Base-by-base conservation (phyloP, 2,888 invertebrate species). In the Melieria omissa region DNA sequence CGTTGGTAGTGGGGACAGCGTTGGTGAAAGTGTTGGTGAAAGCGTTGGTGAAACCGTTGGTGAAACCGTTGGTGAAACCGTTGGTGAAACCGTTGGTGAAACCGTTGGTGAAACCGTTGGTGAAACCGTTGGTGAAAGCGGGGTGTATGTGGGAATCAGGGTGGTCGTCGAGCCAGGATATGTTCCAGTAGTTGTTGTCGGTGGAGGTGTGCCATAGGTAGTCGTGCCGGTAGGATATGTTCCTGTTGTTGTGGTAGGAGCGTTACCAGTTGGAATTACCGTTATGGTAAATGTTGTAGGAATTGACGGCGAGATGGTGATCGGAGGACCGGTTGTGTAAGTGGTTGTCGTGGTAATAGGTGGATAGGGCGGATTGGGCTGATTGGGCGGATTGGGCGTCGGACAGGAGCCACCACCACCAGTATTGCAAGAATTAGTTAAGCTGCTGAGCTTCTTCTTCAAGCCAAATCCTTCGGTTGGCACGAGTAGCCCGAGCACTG, bases 301-400 rank as follows among this genome's bases (percentile, higher is more conserved):
- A 29, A 29, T 44, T 58, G 66, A 14, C 16, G 66, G 55, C n/a
- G 5, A 5, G 16, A 63, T 46, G 6, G 63, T 63, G 7, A 64
- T 58, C 12, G 49, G 9, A 10, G 52, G 52, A 52, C 6, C 6
- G 52, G 61, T n/a, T 42, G 67, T 66, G 12, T 42, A 49, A n/a
- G 67, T 60, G 16, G 14, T 60, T 67, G 58, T 45, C 0, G 49
- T 10, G 10, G 6, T 29, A 45, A 29, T n/a, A 29, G 52, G 44
- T 52, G 8, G 14, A 10, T 0, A 63, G 9, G 10, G 10, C 29
- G 9, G 63, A n/a, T n/a, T n/a, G 46, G 47, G 63, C 65, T 9
- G 57, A 29, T 29, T 64, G 47, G 46, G 47, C 45, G 0, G 12
- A 10, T 16, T 65, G 44, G 4, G 44, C 0, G 14, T 8, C 16